phyloP scores from a whole-genome alignment of 2,888 invertebrate genomes.

The Dryocosmus kuriphilus region DNA sequence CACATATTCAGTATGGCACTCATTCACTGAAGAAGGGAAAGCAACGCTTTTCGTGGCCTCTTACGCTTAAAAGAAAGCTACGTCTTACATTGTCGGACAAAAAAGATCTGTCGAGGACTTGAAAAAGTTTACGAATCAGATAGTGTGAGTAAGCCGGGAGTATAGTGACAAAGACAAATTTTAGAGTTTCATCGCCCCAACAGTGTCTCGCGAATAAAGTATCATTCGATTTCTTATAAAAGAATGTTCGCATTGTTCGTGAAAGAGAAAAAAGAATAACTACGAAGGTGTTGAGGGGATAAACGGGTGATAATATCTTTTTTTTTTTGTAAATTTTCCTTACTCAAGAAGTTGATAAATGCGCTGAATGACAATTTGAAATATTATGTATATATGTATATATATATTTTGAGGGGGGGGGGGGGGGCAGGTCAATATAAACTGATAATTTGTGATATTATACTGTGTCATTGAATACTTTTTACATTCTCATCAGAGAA shows the following conservation, averaged over 20 bases:
- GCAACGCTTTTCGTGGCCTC: background rate
- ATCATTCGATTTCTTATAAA: background rate
- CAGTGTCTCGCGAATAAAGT: slow-evolving; percentile 10
- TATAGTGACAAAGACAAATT: slow-evolving; percentile 16
- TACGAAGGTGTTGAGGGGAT: background rate
- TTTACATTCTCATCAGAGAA: no score
- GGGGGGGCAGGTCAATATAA: no score
- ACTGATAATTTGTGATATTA: no score
- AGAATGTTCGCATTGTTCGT: slow-evolving; percentile 17
- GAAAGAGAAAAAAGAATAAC: background rate
- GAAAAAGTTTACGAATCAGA: slow-evolving; percentile 4
- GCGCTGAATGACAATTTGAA: no score
- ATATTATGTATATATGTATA: no score
- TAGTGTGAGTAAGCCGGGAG: background rate
- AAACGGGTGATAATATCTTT: background rate
- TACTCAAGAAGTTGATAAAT: no score
- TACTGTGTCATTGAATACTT: no score
- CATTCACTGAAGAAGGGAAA: background rate
- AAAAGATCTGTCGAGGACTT: background rate
- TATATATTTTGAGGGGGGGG: no score
- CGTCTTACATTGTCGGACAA: background rate
- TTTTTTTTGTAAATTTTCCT: background rate
- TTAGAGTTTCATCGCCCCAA: background rate
- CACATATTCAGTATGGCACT: background rate
- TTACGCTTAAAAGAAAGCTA: background rate